Evolutionary conservation across 2,888 invertebrate species (phyloP).

Genomic region (Diaphora mendica): DNA sequence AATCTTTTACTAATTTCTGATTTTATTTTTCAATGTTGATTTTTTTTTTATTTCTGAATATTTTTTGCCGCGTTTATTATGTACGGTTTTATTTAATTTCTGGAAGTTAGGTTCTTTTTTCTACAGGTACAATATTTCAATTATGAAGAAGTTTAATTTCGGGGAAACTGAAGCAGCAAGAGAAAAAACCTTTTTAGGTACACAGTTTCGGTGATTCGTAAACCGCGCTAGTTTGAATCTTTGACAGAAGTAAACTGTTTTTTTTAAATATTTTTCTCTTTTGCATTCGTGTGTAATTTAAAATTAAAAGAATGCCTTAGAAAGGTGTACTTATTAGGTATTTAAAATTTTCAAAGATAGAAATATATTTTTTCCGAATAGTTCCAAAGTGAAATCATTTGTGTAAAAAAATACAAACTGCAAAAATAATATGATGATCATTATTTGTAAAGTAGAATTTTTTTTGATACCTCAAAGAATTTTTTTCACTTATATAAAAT

Average conservation of each 20-base stretch:
- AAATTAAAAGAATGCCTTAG: too few species aligned
- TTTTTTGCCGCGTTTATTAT: not conserved
- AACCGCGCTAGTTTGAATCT: slow-evolving; percentile 8
- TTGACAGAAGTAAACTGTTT: not conserved
- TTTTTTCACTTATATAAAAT: not conserved
- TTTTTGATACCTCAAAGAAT: too few species aligned
- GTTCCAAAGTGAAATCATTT: too few species aligned
- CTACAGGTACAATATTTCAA: not conserved
- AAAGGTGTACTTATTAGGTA: too few species aligned
- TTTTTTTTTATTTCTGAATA: not conserved
- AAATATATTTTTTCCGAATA: too few species aligned
- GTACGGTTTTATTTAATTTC: not conserved
- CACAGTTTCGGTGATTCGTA: not conserved
- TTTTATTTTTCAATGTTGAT: not conserved
- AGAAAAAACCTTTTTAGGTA: not conserved
- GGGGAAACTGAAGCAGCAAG: not conserved
- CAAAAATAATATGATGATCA: too few species aligned
- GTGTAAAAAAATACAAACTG: too few species aligned
- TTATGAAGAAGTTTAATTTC: not conserved
- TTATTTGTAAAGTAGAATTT: too few species aligned
- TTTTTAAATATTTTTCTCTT: too few species aligned
- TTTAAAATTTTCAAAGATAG: too few species aligned
- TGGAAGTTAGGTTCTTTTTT: not conserved
- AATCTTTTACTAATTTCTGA: not conserved
- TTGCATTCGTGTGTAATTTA: not conserved